Base-by-base conservation (phyloP, 2,113 vertebrate genomes). In the Phylloscopus trochiloides region DNA sequence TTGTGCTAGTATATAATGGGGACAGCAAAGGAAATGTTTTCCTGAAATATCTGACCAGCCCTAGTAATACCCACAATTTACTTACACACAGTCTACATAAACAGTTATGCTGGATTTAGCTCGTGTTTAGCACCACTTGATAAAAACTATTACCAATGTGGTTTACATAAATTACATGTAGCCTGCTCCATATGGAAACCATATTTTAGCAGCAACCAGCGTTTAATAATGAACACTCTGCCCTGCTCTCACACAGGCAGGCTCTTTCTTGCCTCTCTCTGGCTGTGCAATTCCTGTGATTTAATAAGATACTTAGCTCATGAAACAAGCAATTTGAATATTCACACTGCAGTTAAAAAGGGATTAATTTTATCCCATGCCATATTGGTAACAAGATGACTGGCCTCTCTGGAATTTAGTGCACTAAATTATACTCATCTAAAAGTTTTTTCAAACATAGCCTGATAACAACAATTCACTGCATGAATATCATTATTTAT, bases 261-360 rank as follows among this genome's bases (percentile, higher is more conserved):
- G 70, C 86, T 95, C 86, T 91, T 91, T 75, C 74, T 66, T 7
- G 8, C 67, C 84, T 58, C 65, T 94, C 26, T 65, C 92, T 79
- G 81, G 45, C 47, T 89, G n/a, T 4, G 22, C 38, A 63, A 20
- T 78, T 86, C 92, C 75, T 90, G 90, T 96, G 97, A 98, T 97
- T 97, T 98, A 97, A 98, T 98, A 97, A 97, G 94, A 96, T 97
- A 98, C 97, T 98, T 98, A 98, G 97, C 97, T 98, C 98, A 98
- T 98, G 97, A 98, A 98, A 98, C 94, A 95, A 97, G 97, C 95
- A 68, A 98, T 98, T 98, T 98, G 92, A 98, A 98, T 98, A 98
- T 98, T 98, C 98, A 98, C 96, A 98, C 87, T 97, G 92, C 97
- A 98, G 98, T 98, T 97, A 98, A 98, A 98, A 94, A 95, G 66